A percentile compares a stretch with the other conserved stretches of the same genome.
Evolutionary conservation across 2,113 vertebrate species (phyloP).

Genomic region (Corynorhinus townsendii): DNA sequence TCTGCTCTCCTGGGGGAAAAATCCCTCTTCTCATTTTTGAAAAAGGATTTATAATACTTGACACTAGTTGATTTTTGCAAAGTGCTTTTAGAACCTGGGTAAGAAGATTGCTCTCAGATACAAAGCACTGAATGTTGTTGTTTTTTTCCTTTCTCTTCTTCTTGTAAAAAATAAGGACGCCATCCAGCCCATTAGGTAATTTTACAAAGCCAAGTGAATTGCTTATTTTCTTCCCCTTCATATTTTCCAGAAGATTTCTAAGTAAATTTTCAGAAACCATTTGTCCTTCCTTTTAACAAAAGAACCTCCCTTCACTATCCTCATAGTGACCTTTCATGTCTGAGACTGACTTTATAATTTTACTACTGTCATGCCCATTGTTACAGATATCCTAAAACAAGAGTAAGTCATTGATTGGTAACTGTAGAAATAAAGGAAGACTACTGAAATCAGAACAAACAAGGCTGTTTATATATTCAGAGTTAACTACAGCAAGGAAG

Average conservation of each 20-base stretch:
- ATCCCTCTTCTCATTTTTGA: conserved; percentile 31
- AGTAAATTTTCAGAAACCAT: conserved; percentile 19
- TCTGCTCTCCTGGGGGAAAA: conserved; percentile 1
- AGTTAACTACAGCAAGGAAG: neutral
- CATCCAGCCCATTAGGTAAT: neutral
- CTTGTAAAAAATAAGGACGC: conserved; percentile 15
- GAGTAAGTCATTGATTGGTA: neutral
- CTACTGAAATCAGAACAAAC: neutral
- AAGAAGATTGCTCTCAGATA: conserved; percentile 32
- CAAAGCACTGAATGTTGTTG: neutral
- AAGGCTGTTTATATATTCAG: neutral
- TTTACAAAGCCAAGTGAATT: conserved; percentile 45
- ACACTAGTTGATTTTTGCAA: conserved; percentile 39
- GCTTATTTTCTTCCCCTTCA: conserved; percentile 1
- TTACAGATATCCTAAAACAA: conserved; percentile 4
- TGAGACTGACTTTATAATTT: conserved; percentile 1
- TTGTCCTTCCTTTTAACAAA: conserved; percentile 43
- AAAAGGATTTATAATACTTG: conserved; percentile 33
- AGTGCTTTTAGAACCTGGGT: conserved; percentile 24
- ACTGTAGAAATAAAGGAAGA: neutral
- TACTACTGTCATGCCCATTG: neutral
- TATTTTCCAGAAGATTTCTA: conserved; percentile 15
- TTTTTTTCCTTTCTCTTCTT: neutral
- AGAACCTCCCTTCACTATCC: neutral
- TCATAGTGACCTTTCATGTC: neutral